phyloP scores from a whole-genome alignment of 2,888 invertebrate species.

The Prosopocoilus inquinatus region DNA sequence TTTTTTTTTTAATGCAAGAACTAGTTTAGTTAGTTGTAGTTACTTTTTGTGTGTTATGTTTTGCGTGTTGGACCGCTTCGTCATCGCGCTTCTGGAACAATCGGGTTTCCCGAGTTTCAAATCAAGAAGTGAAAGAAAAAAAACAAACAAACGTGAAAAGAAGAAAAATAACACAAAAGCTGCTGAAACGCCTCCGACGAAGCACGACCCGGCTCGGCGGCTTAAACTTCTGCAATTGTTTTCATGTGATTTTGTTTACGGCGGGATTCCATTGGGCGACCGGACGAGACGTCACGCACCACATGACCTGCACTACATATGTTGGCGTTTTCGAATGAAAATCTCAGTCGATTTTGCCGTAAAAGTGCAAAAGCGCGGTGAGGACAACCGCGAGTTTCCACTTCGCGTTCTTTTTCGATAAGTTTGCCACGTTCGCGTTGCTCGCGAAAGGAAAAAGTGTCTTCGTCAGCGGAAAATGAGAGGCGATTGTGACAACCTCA shows the following conservation, averaged over 20 bases:
- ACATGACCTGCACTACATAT: constrained; percentile 1
- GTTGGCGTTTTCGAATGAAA: constrained; percentile 1
- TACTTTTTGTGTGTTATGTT: too few species aligned
- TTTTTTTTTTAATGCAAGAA: too few species aligned
- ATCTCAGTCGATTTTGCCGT: constrained; percentile 2
- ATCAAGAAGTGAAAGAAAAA: too few species aligned
- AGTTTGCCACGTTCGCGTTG: background rate
- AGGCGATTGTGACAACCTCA: background rate
- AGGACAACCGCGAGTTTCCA: background rate
- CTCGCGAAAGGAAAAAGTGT: background rate
- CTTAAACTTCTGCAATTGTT: background rate
- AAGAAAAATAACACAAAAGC: too few species aligned
- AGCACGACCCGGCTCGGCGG: background rate
- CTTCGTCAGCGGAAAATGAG: background rate
- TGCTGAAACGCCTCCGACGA: background rate
- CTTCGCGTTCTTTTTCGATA: background rate
- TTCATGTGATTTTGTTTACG: constrained; percentile 3
- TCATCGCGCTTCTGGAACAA: too few species aligned
- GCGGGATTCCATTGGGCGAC: constrained; percentile 1
- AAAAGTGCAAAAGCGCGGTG: background rate
- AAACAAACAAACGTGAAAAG: too few species aligned
- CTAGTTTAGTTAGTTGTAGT: too few species aligned
- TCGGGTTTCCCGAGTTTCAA: too few species aligned
- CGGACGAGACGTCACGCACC: background rate
- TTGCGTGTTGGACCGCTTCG: too few species aligned